Evolutionary conservation across 2,113 vertebrate species (phyloP).

Genomic region (Leuciscus idus): DNA sequence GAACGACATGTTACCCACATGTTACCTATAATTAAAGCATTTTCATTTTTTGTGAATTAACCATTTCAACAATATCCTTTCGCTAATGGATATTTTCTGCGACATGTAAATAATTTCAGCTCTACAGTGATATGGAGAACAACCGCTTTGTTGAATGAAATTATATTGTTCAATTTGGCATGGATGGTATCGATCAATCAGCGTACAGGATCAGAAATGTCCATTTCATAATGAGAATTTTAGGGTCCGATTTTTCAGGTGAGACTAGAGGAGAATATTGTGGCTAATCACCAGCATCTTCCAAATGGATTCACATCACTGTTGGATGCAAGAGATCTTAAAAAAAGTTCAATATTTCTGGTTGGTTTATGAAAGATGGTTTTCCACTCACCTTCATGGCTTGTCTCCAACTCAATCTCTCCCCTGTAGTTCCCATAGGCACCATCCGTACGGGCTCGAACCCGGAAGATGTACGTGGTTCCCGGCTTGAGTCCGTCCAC

Average conservation of each 20-base stretch:
- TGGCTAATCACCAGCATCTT: background rate
- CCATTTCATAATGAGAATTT: background rate
- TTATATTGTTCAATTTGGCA: background rate
- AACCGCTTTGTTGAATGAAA: background rate
- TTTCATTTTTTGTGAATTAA: background rate
- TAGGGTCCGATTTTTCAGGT: background rate
- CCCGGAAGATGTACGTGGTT: constrained; percentile 93
- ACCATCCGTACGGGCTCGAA: constrained; percentile 92
- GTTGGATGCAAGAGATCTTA: background rate
- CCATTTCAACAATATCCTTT: background rate
- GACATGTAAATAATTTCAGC: background rate
- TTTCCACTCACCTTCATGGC: constrained; percentile 86
- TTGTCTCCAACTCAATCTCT: constrained; percentile 97
- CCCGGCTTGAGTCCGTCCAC: constrained; percentile 90
- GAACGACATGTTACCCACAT: no score
- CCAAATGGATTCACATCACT: background rate
- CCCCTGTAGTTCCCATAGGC: constrained; percentile 95
- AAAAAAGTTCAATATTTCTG: background rate
- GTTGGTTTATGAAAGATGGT: background rate
- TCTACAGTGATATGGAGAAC: background rate
- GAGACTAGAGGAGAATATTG: background rate
- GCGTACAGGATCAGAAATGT: background rate
- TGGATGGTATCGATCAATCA: background rate
- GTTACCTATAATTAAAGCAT: no score
- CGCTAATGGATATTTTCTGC: background rate